A percentile compares a stretch with the other conserved stretches of the same genome.
Conservation (phyloP, 2,888 invertebrate species). For the Protodeltote pygarga region DNA sequence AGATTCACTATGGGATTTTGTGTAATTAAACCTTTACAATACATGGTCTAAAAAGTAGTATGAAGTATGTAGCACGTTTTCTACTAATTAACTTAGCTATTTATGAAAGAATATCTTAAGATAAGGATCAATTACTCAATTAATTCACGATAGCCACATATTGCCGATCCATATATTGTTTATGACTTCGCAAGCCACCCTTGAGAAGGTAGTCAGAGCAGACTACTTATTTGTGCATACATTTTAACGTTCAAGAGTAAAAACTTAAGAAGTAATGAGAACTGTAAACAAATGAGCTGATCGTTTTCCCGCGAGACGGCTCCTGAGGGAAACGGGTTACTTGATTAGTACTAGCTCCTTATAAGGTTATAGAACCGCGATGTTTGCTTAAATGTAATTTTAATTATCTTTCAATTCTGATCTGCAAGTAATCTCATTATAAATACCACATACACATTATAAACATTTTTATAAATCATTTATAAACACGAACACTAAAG, state of each 20-base stretch:
- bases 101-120: conserved; percentile 25
- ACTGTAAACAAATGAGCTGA: conserved; percentile 1
- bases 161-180: conserved; percentile 15
- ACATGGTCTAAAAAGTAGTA: conserved; percentile 38
- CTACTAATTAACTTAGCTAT: conserved; percentile 33
- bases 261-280: conserved; percentile 7
- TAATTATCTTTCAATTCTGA: too few species aligned
- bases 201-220: conserved; percentile 5
- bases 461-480: too few species aligned
- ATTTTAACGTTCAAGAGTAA: conserved; percentile 3
- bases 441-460: too few species aligned
- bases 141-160: conserved; percentile 32
- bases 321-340: conserved; percentile 3
- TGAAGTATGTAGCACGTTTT: conserved; percentile 10
- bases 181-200: conserved; percentile 8
- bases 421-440: too few species aligned
- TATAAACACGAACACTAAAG: too few species aligned
- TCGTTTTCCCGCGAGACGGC: neutral
- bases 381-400: too few species aligned
- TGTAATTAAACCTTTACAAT: conserved; percentile 50
- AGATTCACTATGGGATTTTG: conserved; percentile 54
- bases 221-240: neutral
- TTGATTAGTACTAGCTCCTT: conserved; percentile 14
- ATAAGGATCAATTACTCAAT: conserved; percentile 38
- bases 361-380: too few species aligned